Evolutionary conservation across 2,113 vertebrate species (phyloP).

Genomic region (Anser cygnoides): DNA sequence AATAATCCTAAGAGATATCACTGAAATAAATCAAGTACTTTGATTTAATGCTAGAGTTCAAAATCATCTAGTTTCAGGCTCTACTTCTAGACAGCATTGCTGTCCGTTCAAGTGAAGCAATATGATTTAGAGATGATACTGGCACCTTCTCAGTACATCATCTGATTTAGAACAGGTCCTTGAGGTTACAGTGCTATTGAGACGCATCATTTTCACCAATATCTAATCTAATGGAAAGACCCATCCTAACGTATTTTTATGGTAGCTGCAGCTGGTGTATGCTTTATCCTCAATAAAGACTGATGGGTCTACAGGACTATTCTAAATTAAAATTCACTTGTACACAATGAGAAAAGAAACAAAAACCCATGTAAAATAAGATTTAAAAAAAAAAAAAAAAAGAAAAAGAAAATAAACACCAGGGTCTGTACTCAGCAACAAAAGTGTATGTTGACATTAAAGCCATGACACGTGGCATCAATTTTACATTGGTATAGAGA

Average conservation of each 20-base stretch:
- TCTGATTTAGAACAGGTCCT: conserved; percentile 33
- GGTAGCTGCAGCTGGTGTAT: not conserved
- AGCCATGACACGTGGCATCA: not conserved
- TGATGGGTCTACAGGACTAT: not conserved
- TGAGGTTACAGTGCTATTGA: conserved; percentile 28
- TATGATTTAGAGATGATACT: conserved; percentile 36
- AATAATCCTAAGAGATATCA: not conserved
- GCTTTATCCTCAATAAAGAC: not conserved
- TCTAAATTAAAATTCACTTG: conserved; percentile 10
- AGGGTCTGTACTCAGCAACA: not conserved
- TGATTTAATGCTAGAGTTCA: conserved; percentile 56
- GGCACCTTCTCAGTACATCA: conserved; percentile 9
- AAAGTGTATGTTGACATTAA: not conserved
- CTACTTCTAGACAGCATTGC: conserved; percentile 6
- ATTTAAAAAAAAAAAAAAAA: not conserved
- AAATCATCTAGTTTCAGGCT: conserved; percentile 34
- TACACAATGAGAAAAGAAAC: not conserved
- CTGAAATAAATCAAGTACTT: conserved; percentile 49
- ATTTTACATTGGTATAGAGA: not conserved
- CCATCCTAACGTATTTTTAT: not conserved
- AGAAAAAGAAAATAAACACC: not conserved
- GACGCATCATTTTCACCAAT: conserved; percentile 29
- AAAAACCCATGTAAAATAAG: not conserved
- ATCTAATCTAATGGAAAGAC: conserved; percentile 41
- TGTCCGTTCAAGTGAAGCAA: conserved; percentile 29